phyloP scores from a whole-genome alignment of 2,113 vertebrate species.

The Beaufortia kweichowensis region DNA sequence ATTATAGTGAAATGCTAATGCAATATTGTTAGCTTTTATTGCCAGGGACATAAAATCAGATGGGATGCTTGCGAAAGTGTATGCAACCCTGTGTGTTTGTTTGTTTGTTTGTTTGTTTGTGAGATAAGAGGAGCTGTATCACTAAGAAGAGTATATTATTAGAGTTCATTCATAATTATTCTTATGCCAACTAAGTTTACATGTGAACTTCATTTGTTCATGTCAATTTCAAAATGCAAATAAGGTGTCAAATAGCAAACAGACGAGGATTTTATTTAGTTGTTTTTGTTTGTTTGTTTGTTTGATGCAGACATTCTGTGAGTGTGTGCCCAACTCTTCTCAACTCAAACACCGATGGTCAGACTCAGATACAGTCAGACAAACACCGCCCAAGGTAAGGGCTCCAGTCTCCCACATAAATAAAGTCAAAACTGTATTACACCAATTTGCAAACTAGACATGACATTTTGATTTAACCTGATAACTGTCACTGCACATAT shows the following conservation, averaged over 20 bases:
- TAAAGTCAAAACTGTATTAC: not conserved
- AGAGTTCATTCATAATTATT: not conserved
- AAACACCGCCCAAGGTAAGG: slow-evolving; percentile 78
- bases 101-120: slow-evolving; percentile 1
- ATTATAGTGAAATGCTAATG: slow-evolving; percentile 51
- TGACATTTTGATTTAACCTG: no score
- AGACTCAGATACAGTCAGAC: slow-evolving; percentile 76
- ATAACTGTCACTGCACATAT: no score
- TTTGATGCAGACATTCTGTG: slow-evolving; percentile 78
- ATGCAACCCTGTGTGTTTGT: slow-evolving; percentile 16
- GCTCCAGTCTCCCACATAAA: slow-evolving; percentile 35
- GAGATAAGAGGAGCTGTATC: slow-evolving; percentile 36
- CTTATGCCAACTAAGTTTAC: slow-evolving; percentile 2
- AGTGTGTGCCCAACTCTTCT: slow-evolving; percentile 76
- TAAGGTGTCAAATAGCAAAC: slow-evolving; percentile 25
- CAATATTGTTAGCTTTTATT: slow-evolving; percentile 45
- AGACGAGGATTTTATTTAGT: slow-evolving; percentile 62
- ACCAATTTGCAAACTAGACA: not conserved
- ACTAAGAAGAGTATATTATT: not conserved
- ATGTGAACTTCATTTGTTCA: not conserved
- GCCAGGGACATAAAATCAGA: slow-evolving; percentile 44
- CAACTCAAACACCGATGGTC: slow-evolving; percentile 80
- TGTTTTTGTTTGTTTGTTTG: slow-evolving; percentile 70
- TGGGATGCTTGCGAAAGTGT: slow-evolving; percentile 40
- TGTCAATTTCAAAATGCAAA: not conserved